These are phyloP conservation scores for Chiridota heheva DNA, from an alignment of 35 echinoderm and acorn worm genomes.

Conservation along the genomic window DNA sequence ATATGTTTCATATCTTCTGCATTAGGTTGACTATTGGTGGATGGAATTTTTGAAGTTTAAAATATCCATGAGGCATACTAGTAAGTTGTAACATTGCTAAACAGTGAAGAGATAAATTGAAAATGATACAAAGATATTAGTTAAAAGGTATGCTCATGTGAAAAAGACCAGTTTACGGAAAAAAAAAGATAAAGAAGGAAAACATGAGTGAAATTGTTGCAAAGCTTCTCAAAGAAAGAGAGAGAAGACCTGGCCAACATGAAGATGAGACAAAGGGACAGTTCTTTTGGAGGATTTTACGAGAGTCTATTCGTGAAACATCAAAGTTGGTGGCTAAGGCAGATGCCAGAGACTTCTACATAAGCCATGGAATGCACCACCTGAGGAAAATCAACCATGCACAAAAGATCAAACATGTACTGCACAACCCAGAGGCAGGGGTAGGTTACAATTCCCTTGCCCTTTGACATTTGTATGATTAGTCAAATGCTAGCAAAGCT, in stretches of 20 bases:
- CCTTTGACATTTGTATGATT: not conserved
- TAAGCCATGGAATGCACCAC: slow-evolving; percentile 92
- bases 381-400: slow-evolving; percentile 82
- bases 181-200: not conserved
- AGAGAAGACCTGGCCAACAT: slow-evolving; percentile 73
- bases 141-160: not conserved
- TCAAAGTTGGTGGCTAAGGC: slow-evolving; percentile 73
- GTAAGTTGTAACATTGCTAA: not conserved
- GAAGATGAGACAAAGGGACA: slow-evolving; percentile 82
- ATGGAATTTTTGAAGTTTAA: not conserved
- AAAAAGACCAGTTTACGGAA: not conserved
- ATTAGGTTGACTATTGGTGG: not conserved
- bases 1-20: not conserved
- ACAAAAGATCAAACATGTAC: slow-evolving; percentile 56
- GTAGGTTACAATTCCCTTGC: slow-evolving; percentile 25
- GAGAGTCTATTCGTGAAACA: slow-evolving; percentile 78
- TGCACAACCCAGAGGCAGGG: slow-evolving; percentile 81
- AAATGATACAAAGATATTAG: not conserved
- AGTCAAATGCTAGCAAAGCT: not conserved
- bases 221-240: slow-evolving; percentile 66
- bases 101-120: not conserved
- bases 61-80: not conserved
- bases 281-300: slow-evolving; percentile 85
- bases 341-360: slow-evolving; percentile 60
- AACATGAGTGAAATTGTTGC: slow-evolving; percentile 75